Evolutionary conservation across 2,113 vertebrate species (phyloP).

Genomic region (Chionodraco myersi): DNA sequence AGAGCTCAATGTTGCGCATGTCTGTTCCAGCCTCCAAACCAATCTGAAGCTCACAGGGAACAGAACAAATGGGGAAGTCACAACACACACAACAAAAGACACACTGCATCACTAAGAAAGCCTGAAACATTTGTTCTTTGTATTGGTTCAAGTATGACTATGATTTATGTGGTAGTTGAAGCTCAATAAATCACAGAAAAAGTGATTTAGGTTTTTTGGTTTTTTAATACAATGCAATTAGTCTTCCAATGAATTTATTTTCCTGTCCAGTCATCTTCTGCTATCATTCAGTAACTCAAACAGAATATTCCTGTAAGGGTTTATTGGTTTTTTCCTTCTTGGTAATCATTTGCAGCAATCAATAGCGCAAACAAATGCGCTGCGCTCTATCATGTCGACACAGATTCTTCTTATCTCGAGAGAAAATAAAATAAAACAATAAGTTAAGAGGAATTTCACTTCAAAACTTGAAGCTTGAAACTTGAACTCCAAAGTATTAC

Average conservation of each 20-base stretch:
- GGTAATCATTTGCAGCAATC: conserved; percentile 69
- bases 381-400: neutral
- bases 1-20: conserved; percentile 57
- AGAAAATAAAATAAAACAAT: neutral
- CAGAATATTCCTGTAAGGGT: conserved; percentile 45
- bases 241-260: neutral
- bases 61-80: conserved; percentile 6
- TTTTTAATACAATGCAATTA: neutral
- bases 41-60: neutral
- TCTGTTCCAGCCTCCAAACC: conserved; percentile 39
- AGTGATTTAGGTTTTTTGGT: too few species aligned
- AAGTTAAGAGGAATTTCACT: neutral
- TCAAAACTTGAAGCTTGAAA: neutral
- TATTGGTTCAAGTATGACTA: neutral
- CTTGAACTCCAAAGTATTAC: neutral
- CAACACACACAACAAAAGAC: neutral
- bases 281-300: neutral
- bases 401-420: neutral
- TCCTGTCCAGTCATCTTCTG: neutral
- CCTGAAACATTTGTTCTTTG: neutral
- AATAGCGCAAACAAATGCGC: conserved; percentile 55
- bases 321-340: conserved; percentile 39
- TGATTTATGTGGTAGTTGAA: neutral
- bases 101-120: neutral
- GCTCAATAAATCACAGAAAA: neutral